phyloP scores from a whole-genome alignment of 2,113 vertebrate species.

The Urocitellus parryii region DNA sequence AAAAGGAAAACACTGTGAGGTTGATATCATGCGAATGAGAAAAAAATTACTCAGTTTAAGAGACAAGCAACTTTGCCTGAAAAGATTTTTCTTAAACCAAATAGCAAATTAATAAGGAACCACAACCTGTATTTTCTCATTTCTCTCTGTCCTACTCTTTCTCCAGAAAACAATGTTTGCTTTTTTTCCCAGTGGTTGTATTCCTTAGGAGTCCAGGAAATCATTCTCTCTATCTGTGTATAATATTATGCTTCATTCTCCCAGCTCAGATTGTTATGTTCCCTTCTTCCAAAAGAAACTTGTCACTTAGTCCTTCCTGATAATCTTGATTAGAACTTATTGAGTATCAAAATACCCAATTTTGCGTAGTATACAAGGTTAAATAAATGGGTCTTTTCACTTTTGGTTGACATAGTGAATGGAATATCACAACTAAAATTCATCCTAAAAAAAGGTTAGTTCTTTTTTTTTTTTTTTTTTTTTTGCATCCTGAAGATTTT shows the following conservation, averaged over 20 bases:
- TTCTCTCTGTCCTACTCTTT: neutral
- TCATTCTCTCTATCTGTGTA: neutral
- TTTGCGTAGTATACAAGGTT: neutral
- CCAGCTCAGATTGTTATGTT: neutral
- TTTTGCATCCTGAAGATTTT: neutral
- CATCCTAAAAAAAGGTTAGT: neutral
- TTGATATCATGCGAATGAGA: conserved; percentile 36
- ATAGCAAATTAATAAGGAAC: conserved; percentile 52
- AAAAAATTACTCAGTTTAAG: conserved; percentile 56
- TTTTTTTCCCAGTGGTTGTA: neutral
- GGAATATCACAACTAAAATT: neutral
- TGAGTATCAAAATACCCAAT: neutral
- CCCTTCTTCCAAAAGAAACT: neutral
- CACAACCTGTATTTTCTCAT: conserved; percentile 58
- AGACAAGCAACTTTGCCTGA: conserved; percentile 33
- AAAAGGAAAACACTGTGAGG: conserved; percentile 23
- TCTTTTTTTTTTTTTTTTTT: neutral
- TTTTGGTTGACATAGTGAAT: neutral
- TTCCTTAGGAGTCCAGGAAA: conserved; percentile 11
- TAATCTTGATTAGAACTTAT: neutral
- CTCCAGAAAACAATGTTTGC: neutral
- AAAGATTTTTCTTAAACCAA: conserved; percentile 60
- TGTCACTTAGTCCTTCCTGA: neutral
- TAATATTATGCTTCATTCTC: neutral
- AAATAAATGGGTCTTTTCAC: neutral